A percentile compares a stretch with the other conserved stretches of the same genome.
phyloP scores from a whole-genome alignment of 2,888 invertebrate species.

The Hofmannophila pseudospretella region DNA sequence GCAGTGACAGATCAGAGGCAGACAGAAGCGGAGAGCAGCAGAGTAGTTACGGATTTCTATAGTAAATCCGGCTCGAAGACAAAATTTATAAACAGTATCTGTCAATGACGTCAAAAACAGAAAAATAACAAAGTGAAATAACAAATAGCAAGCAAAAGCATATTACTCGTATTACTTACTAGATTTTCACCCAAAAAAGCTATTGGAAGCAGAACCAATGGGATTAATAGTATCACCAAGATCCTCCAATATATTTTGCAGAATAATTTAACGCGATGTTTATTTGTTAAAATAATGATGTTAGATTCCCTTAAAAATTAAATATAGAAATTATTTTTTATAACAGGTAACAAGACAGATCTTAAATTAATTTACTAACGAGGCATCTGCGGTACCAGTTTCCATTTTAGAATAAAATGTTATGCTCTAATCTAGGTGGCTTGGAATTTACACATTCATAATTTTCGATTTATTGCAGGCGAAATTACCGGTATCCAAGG shows the following conservation, averaged over 20 bases:
- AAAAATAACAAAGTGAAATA: not conserved
- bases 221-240: slow-evolving; percentile 35
- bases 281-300: slow-evolving; percentile 40
- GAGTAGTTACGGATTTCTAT: not conserved
- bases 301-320: slow-evolving; percentile 43
- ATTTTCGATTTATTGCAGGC: no score
- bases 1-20: not conserved
- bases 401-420: no score
- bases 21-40: not conserved
- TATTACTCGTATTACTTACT: slow-evolving; percentile 27
- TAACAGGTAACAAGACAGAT: no score
- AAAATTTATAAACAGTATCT: no score
- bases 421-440: no score
- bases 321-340: no score
- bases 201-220: slow-evolving; percentile 45
- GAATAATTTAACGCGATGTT: slow-evolving; percentile 33
- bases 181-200: slow-evolving; percentile 32
- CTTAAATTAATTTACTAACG: no score
- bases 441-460: no score
- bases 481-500: not conserved
- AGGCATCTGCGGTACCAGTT: no score
- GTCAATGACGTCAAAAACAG: no score
- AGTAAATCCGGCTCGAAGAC: no score
- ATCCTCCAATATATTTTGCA: slow-evolving; percentile 46
- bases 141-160: not conserved